Conservation (phyloP, 2,113 vertebrate genomes). For the Malurus melanocephalus region DNA sequence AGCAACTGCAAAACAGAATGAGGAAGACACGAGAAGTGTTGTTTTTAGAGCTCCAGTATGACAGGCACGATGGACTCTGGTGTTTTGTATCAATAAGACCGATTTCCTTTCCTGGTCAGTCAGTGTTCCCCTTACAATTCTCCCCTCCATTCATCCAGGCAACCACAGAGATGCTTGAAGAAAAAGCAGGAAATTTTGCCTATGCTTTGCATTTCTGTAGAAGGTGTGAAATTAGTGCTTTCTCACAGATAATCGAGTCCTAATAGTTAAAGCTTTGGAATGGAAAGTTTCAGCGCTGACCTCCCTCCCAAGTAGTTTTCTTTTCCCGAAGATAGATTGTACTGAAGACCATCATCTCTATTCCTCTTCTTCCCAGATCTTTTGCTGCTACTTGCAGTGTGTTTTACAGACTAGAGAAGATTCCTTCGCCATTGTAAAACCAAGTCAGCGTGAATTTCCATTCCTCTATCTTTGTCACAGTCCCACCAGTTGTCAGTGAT, state of each 20-base stretch:
- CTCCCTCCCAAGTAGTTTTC: background rate
- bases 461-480: background rate
- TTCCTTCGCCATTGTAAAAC: background rate
- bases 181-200: background rate
- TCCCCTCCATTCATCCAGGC: background rate
- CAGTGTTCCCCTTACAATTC: background rate
- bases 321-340: background rate
- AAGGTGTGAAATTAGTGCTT: background rate
- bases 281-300: background rate
- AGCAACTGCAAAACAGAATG: background rate
- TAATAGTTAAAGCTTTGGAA: background rate
- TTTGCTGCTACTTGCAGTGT: background rate
- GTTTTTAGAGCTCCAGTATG: background rate
- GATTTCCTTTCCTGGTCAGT: background rate
- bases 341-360: background rate
- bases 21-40: background rate
- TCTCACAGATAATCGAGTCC: background rate
- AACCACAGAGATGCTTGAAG: background rate
- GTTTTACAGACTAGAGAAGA: background rate
- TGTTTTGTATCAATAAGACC: background rate
- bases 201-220: background rate
- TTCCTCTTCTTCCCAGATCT: background rate
- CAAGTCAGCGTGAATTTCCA: background rate
- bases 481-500: background rate
- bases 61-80: background rate